These are phyloP conservation scores for Alauda arvensis DNA, from an alignment of 2,797 vertebrate species.

Conservation along the genomic window DNA sequence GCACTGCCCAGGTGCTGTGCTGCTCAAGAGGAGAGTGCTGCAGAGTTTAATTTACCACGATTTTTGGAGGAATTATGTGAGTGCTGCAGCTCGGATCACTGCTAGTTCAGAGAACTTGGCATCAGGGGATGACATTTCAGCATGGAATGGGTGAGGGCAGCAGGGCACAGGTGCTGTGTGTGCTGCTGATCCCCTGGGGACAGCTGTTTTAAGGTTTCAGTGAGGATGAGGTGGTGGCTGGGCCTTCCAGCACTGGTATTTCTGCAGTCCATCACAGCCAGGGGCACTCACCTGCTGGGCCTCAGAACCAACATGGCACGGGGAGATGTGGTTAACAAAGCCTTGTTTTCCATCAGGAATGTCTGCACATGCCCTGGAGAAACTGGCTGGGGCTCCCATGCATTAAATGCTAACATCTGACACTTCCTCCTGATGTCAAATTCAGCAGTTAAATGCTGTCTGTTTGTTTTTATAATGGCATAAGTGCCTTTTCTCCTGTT, in stretches of 20 bases:
- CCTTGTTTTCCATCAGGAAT: neutral
- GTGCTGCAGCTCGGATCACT: conserved; percentile 60
- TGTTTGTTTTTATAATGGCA: neutral
- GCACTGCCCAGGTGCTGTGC: neutral
- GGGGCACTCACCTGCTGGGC: neutral
- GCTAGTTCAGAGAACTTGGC: neutral
- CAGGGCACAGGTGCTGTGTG: neutral
- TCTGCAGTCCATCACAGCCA: neutral
- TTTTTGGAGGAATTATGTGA: conserved; percentile 55
- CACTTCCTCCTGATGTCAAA: neutral
- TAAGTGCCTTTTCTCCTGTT: conserved; percentile 3
- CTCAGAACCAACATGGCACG: neutral
- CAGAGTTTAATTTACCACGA: conserved; percentile 62
- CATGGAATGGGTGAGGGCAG: neutral
- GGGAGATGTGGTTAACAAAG: neutral
- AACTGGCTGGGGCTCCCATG: neutral
- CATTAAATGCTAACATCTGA: neutral
- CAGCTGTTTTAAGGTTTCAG: neutral
- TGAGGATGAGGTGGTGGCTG: neutral
- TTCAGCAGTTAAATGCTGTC: neutral
- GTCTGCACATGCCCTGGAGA: neutral
- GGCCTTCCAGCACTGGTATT: neutral
- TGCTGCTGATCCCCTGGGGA: neutral
- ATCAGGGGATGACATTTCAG: neutral
- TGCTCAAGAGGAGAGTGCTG: conserved; percentile 27